Base-by-base conservation (phyloP, 2,888 invertebrate species). In the Taenaris catops region DNA sequence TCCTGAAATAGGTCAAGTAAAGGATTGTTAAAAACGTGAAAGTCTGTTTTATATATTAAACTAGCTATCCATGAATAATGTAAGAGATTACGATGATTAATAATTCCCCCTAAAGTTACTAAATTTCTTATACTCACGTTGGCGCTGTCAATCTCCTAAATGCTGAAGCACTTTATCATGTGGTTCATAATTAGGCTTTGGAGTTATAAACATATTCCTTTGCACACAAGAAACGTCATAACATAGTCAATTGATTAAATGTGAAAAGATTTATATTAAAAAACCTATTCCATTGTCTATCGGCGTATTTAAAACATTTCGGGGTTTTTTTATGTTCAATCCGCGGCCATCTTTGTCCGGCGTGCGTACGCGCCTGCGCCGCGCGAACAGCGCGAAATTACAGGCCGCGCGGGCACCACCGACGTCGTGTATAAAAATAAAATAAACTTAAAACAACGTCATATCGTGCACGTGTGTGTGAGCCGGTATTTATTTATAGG, bases 371-470 rank as follows among this genome's bases (percentile, higher is more conserved):
- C 84, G 83, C 78, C 79, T 80, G 74, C 78, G 78, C 81, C 74
- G 74, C 64, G 73, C 80, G 79, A 78, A 67, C 74, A 75, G 70
- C 83, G 86, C 86, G 80, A 86, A 86, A 81, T 86, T 84, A 86
- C 81, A 83, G 70, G 63, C 75, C 49, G 76, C 63, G 69, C 66
- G 72, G 63, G 64, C 74, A 61, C 58, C 70, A 70, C 74, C 73
- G 51, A 55, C 68, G 60, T 71, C 71, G 65, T 63, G 83, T 74
- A 79, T 81, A 84, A 84, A 86, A 86, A 86, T 84, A 86, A 84
- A 84, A 83, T 84, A 84, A 81, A 84, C 72, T 76, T 80, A 80
- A 81, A 80, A 81, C 81, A 80, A 75, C 86, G 83, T 80, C 80
- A 81, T 72, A 70, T 75, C 78, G 68, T 73, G 73, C 73, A 74